phyloP scores from a whole-genome alignment of 2,797 vertebrate species.

The Pantherophis alleghaniensis region DNA sequence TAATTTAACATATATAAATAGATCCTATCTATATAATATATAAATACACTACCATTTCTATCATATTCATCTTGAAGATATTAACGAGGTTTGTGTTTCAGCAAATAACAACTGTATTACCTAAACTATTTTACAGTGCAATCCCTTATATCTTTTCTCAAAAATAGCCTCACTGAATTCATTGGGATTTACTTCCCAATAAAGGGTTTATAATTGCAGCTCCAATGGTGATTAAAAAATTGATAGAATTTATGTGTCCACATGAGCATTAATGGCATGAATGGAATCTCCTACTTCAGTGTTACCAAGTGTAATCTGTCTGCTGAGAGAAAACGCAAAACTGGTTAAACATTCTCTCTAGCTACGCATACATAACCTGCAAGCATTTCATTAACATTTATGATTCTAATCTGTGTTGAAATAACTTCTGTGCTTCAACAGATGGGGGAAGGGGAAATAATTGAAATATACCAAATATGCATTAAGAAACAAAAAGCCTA shows the following conservation, averaged over 20 bases:
- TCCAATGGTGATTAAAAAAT: neutral
- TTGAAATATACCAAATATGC: constrained; percentile 31
- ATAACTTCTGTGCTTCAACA: constrained; percentile 41
- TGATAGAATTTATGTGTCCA: constrained; percentile 44
- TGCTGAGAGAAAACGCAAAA: constrained; percentile 54
- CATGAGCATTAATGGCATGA: neutral
- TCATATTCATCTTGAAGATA: neutral
- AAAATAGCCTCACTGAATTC: neutral
- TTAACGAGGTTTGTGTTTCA: neutral
- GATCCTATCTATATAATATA: neutral
- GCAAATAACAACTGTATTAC: neutral
- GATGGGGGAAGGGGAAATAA: neutral
- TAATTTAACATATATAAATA: neutral
- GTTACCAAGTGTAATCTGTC: constrained; percentile 57
- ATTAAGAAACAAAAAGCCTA: constrained; percentile 42
- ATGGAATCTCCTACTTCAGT: constrained; percentile 55
- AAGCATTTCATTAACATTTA: constrained; percentile 64
- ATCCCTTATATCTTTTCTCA: neutral
- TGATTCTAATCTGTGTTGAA: constrained; percentile 65
- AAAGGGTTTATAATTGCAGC: neutral
- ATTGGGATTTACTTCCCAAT: neutral
- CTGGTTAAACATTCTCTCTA: constrained; percentile 65
- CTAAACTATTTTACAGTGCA: neutral
- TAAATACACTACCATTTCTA: neutral
- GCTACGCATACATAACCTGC: constrained; percentile 58